Base-by-base conservation (phyloP, 2,888 invertebrate species). In the Stenoptilia bipunctidactyla region DNA sequence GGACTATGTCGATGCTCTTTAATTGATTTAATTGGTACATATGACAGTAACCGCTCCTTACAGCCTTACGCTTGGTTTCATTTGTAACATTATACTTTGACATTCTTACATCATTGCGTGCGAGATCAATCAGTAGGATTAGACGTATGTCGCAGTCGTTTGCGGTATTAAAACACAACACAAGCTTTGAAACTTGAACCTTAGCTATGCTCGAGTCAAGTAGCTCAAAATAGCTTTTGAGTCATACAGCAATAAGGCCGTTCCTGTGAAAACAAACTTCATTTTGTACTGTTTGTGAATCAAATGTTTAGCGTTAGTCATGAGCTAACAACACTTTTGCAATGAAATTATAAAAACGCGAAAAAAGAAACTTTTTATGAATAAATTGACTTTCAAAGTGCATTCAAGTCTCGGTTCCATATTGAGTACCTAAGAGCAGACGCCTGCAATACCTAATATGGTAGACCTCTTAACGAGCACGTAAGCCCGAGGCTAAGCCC, bases 21-120 rank as follows among this genome's bases (percentile, higher is more conserved):
- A 72, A 80, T 76, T 75, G 75, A 53, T 61, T 68, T 73, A 72
- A 79, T 77, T 72, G 64, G 30, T 20, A 8, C 55, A 58, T 20
- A 13, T 14, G 27, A 35, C 41, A 38, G 34, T 27, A 41, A 38
- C 40, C 44, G 43, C 39, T 42, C 42, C 46, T 42, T 30, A 50
- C 42, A 47, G 39, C 44, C 39, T 44, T 41, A 43, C 42, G 46
- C 15, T 35, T 34, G 40, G 38, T 35, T 44, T 41, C 20, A 8
- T 20, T 20, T 20, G 20, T 20, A 20, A 20, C 8, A 5, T 20
- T 20, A 20, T 20, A 20, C 20, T 5, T 20, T 8, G 20, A 20
- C 20, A 20, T 20, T 20, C 20, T 20, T 20, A 20, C 20, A 20
- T 20, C 20, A 20, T 20, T 20, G 20, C 20, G 20, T 20, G 20